Conservation (phyloP, 2,797 vertebrate genomes). For the Falco naumanni region DNA sequence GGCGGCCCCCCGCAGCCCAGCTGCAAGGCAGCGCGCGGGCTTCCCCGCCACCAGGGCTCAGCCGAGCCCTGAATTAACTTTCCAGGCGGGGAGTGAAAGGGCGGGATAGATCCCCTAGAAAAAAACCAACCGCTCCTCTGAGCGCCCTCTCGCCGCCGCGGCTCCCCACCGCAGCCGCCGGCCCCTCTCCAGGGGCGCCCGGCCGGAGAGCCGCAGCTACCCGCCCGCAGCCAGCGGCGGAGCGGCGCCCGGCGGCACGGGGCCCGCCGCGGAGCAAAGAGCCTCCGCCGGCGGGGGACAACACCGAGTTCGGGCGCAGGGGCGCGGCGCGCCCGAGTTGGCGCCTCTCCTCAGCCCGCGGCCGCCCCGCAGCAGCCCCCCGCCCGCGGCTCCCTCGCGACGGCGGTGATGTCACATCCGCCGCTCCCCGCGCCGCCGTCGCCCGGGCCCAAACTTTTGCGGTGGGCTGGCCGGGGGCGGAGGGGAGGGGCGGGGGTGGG, state of each 20-base stretch:
- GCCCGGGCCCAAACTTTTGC: constrained; percentile 76
- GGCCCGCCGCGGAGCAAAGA: too few species aligned
- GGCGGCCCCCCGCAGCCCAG: rapidly evolving
- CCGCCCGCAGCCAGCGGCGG: not conserved
- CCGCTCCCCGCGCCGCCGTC: constrained; percentile 60
- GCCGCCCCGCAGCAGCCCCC: not conserved
- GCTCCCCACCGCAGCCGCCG: not conserved
- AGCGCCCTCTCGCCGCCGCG: not conserved
- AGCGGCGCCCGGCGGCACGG: not conserved
- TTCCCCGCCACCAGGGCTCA: not conserved
- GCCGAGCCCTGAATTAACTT: not conserved
- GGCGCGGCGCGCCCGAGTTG: not conserved
- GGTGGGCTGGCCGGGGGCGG: not conserved
- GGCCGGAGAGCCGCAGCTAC: not conserved
- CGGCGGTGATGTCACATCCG: constrained; percentile 85
- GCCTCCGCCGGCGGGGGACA: too few species aligned
- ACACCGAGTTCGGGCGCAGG: rapidly evolving
- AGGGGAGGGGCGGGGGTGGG: not conserved
- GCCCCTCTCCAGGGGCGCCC: too few species aligned
- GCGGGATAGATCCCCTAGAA: rapidly evolving
- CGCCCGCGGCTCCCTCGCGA: constrained; percentile 20
- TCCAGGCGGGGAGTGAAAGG: rapidly evolving
- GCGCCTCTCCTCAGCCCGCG: not conserved
- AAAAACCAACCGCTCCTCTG: too few species aligned
- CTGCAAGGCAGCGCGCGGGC: rapidly evolving